phyloP scores from a whole-genome alignment of 2,797 vertebrate genomes.

The Cirrhinus molitorella region DNA sequence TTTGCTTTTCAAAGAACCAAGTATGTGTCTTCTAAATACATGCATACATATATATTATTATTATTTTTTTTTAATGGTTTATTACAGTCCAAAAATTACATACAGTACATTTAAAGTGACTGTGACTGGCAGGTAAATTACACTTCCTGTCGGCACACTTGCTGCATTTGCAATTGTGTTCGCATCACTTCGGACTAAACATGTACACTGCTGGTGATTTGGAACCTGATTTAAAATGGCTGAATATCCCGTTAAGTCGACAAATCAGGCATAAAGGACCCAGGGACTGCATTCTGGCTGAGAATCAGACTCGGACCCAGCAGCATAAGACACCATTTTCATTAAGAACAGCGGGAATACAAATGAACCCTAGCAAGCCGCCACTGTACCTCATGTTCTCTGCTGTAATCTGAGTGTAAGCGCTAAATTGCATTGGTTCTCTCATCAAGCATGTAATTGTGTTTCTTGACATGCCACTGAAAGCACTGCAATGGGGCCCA shows the following conservation, averaged over 20 bases:
- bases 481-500: slow-evolving; percentile 45
- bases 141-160: background rate
- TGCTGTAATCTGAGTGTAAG: slow-evolving; percentile 60
- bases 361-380: slow-evolving; percentile 49
- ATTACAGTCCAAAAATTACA: background rate
- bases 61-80: background rate
- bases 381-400: slow-evolving; percentile 44
- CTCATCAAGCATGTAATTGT: slow-evolving; percentile 62
- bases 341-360: slow-evolving; percentile 56
- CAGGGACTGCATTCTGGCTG: background rate
- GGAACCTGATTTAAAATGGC: background rate
- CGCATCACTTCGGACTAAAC: background rate
- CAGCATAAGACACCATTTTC: slow-evolving; percentile 52
- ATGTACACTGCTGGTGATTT: background rate
- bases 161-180: background rate
- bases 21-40: background rate
- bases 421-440: slow-evolving; percentile 58
- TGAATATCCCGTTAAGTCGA: background rate
- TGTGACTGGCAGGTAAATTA: background rate
- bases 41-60: background rate
- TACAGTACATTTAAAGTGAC: background rate
- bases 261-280: background rate
- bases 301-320: slow-evolving; percentile 15
- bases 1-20: too few species aligned
- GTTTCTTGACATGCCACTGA: slow-evolving; percentile 56